Evolutionary conservation across 2,888 invertebrate genomes (phyloP).

Genomic region (Tridacna gigas): DNA sequence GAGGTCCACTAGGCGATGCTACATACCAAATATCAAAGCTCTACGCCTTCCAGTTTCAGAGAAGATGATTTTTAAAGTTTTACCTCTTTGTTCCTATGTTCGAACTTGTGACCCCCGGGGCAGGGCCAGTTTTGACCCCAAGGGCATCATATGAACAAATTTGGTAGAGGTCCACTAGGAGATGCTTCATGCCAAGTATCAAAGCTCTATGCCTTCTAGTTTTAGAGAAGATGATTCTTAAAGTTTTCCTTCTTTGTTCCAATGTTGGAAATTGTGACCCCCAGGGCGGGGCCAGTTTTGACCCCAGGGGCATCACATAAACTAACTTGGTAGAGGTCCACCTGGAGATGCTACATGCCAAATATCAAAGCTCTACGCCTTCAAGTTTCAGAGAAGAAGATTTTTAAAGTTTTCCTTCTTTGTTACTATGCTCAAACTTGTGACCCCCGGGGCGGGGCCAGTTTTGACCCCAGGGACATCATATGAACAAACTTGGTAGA

Average conservation of each 20-base stretch:
- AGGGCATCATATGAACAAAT: not conserved
- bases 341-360: not conserved
- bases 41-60: not conserved
- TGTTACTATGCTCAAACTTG: no score
- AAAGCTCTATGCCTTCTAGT: not conserved
- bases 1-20: not conserved
- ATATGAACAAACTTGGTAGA: no score
- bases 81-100: not conserved
- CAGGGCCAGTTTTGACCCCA: not conserved
- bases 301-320: not conserved
- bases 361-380: not conserved
- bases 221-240: not conserved
- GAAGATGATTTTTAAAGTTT: not conserved
- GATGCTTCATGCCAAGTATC: not conserved
- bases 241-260: not conserved
- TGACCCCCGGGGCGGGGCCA: no score
- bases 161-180: not conserved
- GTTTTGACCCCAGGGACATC: no score
- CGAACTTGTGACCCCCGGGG: not conserved
- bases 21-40: not conserved
- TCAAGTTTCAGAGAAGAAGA: not conserved
- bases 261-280: not conserved
- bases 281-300: not conserved
- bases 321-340: not conserved
- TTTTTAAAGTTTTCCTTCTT: no score